Base-by-base conservation (phyloP, 1,140 invertebrate species). In the Apis laboriosa region DNA sequence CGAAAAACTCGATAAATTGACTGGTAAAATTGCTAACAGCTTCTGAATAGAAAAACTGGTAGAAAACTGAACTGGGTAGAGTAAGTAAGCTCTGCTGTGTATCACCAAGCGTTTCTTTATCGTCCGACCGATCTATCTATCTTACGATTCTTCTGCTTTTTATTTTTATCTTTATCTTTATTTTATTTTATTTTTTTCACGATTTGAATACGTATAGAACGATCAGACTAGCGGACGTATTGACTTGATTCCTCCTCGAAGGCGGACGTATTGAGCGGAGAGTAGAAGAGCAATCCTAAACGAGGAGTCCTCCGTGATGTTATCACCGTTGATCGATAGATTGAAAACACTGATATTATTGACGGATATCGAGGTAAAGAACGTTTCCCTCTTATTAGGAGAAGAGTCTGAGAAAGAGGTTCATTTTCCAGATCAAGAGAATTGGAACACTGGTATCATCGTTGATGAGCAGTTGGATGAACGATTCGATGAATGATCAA, bases 181-280 rank as follows among this genome's bases (percentile, higher is more conserved):
- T 43, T 12, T 12, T 19, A 24, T 5, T 34, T 43, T 12, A 0
- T 58, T 60, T 12, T n/a, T 49, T 15, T 1, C 11, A 68, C 24
- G 7, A 9, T 56, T 34, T 4, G 34, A 34, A 4, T 28, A 13
- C 5, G 13, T 12, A 56, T 49, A 74, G 61, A 77, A 77, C 24
- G 77, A 73, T 64, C 74, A 34, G 58, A 64, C 51, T 55, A 68
- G 63, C 19, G 85, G 84, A 71, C 84, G 80, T 87, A 87, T 86
- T 63, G 80, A 83, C 77, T 43, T 78, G 74, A 28, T 68, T 28
- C 24, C 43, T 66, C 19, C 13, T 9, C 13, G 13, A 28, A 58
- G 63, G 63, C 79, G 74, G 56, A n/a, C 34, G 61, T 24, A 76
- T 86, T 70, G 85, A 77, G 66, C 86, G 80, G 58, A 86, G 75